Evolutionary conservation across 2,797 vertebrate genomes (phyloP), one percentile per base, ranked within the genome.

Genomic region (Margarornis squamiger): DNA sequence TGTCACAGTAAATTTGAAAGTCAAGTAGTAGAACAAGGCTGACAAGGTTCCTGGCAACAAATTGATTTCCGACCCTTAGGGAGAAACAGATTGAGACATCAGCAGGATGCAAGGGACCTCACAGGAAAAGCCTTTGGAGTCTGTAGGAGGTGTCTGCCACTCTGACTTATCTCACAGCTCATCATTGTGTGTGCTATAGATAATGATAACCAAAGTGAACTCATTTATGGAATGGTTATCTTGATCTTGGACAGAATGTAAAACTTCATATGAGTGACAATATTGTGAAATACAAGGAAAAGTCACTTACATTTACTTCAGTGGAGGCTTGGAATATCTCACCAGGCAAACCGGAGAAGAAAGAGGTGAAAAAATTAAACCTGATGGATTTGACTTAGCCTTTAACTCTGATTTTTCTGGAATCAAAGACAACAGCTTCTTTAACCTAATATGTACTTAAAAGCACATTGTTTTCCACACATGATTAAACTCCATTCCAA

Each of bases 1-100:
- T 86, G 72, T 81, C 78, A 92, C 62, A 52, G 26, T 82, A 94
- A 96, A 94, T 95, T 86, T 94, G 36, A 95, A 95, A 95, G 92
- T 96, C 93, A 94, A 96, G 82, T 77, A 91, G 82, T 72, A 95
- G 90, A 97, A 89, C 3, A 45, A 95, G 59, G 62, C 61, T 88
- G 91, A 95, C 91, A 95, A 91, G 57, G 83, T 46, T 96, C 72
- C 90, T 93, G 73, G 55, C 68, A 94, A 87, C 73, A 97, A 96
- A 97, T 95, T 95, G 94, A 95, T 96, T 97, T 96, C 87, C 52
- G 88, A 94, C 94, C 78, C 92, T 91, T 79, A 87, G 86, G 80
- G 94, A 96, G 86, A 97, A 92, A 65, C 49, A 94, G 93, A 97
- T 86, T 90, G 94, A 97, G 96, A 80, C 52, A 8, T 95, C 93